Evolutionary conservation across 2,113 vertebrate species (phyloP).

Genomic region (Benitochromis conjunctus): DNA sequence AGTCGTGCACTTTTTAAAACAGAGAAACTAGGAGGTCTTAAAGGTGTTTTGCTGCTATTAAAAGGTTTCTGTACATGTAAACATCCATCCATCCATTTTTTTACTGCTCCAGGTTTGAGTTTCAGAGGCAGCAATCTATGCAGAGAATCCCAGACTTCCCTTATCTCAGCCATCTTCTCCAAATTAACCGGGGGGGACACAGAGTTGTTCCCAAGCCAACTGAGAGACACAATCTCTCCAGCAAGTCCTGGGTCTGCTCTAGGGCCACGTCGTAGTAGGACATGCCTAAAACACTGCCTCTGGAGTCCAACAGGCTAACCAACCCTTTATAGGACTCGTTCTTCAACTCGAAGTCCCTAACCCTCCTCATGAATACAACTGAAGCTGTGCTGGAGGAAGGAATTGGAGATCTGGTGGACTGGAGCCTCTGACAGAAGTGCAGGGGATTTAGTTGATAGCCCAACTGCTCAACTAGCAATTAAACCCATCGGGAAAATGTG

Average conservation of each 20-base stretch:
- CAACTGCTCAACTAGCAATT: neutral
- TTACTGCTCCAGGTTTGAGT: neutral
- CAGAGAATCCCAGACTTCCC: too few relatives aligned
- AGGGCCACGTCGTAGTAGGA: neutral
- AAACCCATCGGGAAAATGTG: neutral
- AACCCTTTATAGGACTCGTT: neutral
- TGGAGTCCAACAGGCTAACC: neutral
- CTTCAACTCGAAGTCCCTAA: neutral
- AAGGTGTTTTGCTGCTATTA: neutral
- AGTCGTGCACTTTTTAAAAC: neutral
- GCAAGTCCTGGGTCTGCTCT: fast-evolving
- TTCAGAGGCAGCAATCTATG: neutral
- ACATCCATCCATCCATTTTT: neutral
- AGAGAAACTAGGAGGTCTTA: neutral
- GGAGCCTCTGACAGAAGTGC: neutral
- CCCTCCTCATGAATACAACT: neutral
- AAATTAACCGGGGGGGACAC: neutral
- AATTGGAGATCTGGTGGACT: neutral
- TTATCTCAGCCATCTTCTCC: neutral
- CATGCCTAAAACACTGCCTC: neutral
- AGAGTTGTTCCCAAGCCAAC: neutral
- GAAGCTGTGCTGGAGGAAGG: neutral
- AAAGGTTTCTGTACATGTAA: neutral
- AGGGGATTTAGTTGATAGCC: neutral
- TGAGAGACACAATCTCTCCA: neutral